phyloP scores from a whole-genome alignment of 2,797 vertebrate genomes.

The Labeo calbasu region DNA sequence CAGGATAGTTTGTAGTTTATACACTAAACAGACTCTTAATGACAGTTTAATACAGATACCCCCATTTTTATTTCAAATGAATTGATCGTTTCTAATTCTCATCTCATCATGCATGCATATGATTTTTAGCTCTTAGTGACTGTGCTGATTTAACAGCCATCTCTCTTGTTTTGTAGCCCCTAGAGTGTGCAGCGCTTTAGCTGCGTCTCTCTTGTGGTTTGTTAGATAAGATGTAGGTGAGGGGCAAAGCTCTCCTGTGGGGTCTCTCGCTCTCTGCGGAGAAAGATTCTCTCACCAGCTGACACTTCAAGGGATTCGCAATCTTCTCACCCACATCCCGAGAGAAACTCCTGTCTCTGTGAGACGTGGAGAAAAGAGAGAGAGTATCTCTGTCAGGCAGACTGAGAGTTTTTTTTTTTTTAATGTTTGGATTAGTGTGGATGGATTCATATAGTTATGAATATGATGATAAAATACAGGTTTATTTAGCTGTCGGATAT shows the following conservation, averaged over 20 bases:
- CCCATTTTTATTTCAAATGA: background rate
- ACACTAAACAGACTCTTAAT: background rate
- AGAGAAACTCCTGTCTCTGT: slow-evolving; percentile 31
- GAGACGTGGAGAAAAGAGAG: slow-evolving; percentile 6
- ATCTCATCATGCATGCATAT: background rate
- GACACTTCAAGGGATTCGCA: slow-evolving; percentile 39
- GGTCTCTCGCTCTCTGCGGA: slow-evolving; percentile 15
- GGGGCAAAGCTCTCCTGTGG: slow-evolving; percentile 14
- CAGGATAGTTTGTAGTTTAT: background rate
- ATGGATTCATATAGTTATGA: slow-evolving; percentile 5
- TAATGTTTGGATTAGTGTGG: background rate
- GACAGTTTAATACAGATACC: background rate
- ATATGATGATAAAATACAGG: background rate
- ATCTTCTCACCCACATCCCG: slow-evolving; percentile 34
- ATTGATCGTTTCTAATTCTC: background rate
- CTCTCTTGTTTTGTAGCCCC: slow-evolving; percentile 4
- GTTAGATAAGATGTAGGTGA: slow-evolving; percentile 45
- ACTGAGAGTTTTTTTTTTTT: background rate
- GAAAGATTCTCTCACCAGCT: slow-evolving; percentile 35
- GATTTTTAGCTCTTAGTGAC: background rate
- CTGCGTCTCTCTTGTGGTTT: slow-evolving; percentile 33
- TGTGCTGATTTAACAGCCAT: slow-evolving; percentile 1
- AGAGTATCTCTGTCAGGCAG: slow-evolving; percentile 13
- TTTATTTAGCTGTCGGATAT: background rate
- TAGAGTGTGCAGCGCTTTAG: slow-evolving; percentile 8